phyloP scores from a whole-genome alignment of 2,888 invertebrate species.

The Mamestra brassicae region DNA sequence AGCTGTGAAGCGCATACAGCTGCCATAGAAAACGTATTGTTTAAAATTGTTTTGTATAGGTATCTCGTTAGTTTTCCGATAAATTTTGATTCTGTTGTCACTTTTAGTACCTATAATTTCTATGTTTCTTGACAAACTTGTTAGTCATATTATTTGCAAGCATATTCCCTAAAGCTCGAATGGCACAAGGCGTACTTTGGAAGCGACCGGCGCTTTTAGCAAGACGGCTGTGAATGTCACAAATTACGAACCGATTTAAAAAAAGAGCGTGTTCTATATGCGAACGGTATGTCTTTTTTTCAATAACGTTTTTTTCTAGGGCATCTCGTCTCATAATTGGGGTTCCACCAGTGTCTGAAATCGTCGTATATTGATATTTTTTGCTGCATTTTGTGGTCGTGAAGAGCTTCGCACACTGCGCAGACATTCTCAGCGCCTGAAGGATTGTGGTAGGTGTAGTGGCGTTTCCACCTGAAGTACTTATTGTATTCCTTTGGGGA shows the following conservation, averaged over 20 bases:
- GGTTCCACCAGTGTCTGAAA: slow-evolving; percentile 82
- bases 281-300: background rate
- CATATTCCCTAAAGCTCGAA: background rate
- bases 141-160: too few relatives aligned
- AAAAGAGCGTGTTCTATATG: background rate
- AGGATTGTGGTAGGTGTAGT: slow-evolving; percentile 75
- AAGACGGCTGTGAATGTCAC: background rate
- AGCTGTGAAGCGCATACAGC: too few relatives aligned
- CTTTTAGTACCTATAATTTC: too few relatives aligned
- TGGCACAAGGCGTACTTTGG: slow-evolving; percentile 11
- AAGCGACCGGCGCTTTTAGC: slow-evolving; percentile 12
- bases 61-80: too few relatives aligned
- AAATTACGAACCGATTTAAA: background rate
- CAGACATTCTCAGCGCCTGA: slow-evolving; percentile 75
- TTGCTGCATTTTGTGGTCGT: slow-evolving; percentile 70
- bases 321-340: slow-evolving; percentile 66
- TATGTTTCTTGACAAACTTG: too few relatives aligned
- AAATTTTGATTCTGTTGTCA: too few relatives aligned
- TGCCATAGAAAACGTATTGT: too few relatives aligned
- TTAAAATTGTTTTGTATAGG: too few relatives aligned
- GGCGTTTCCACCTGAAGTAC: slow-evolving; percentile 79
- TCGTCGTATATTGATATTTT: slow-evolving; percentile 69
- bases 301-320: background rate
- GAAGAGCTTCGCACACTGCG: slow-evolving; percentile 76
- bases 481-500: slow-evolving; percentile 73